Base-by-base conservation (phyloP, 2,888 invertebrate genomes). In the Atethmia centrago region DNA sequence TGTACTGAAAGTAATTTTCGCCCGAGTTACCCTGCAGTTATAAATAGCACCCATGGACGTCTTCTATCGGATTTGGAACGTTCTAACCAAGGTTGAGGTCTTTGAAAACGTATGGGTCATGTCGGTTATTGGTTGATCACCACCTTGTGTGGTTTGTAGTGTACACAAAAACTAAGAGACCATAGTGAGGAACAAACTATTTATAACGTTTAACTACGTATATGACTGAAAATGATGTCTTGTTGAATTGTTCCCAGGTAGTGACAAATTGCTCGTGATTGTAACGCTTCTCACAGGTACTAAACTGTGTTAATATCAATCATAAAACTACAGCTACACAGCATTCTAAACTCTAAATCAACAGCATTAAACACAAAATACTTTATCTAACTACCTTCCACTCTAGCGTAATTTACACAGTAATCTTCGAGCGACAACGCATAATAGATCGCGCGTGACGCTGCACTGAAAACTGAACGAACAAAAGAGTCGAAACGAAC, bases 401-500 rank as follows among this genome's bases (percentile, higher is more conserved):
- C 62, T 83, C 71, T 77, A 70, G 66, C 72, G 70, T 79, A 85
- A 85, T 87, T 87, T 80, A 77, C 84, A 84, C 83, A 80, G 77
- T 78, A 79, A 85, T 85, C 87, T 83, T 69, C 25, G 68, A 68
- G 83, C 71, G 83, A 84, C 85, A 85, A 77, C 76, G 72, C 80
- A 83, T 86, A 88, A 89, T 88, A 85, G 87, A 84, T 87, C 82
- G 86, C 87, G 85, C 90, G 91, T 94, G 93, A 92, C 93, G 90
- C 78, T 68, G 75, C 78, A 81, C 86, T 90, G 89, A 89, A 90
- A 91, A 93, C 91, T 91, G 90, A 89, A 89, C 88, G 82, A 91
- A 94, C 93, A 93, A 94, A 93, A 92, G 92, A 92, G 89, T 88
- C 89, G 87, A 90, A 90, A 89, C 90, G 87, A 88, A 89, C 88